phyloP scores from a whole-genome alignment of 2,797 vertebrate species.

The Morus bassanus region DNA sequence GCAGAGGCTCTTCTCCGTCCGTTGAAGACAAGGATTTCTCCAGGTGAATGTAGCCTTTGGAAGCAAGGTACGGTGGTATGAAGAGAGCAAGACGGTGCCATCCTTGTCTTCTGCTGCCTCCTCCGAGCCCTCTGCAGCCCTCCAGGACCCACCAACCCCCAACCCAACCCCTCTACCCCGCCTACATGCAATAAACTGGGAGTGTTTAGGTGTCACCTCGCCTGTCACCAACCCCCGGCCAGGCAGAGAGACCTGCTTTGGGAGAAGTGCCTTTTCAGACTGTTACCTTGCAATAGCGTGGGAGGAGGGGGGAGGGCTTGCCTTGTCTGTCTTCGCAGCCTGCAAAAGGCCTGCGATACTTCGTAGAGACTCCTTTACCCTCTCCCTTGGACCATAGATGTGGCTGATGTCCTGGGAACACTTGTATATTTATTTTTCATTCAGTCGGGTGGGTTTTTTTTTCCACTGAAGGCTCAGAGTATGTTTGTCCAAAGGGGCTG shows the following conservation, averaged over 20 bases:
- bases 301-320: not conserved
- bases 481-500: not conserved
- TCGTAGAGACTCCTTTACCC: not conserved
- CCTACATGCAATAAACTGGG: conserved; percentile 61
- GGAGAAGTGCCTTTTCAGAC: conserved; percentile 69
- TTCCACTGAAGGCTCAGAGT: not conserved
- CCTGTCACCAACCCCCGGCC: not conserved
- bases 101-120: not conserved
- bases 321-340: not conserved
- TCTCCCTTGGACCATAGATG: not conserved
- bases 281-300: not conserved
- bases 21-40: not conserved
- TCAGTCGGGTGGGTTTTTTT: not conserved
- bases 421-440: conserved; percentile 48
- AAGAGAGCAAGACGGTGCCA: not conserved
- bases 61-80: not conserved
- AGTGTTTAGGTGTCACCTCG: conserved; percentile 16
- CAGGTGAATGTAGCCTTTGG: not conserved
- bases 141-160: not conserved
- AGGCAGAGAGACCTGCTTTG: conserved; percentile 41
- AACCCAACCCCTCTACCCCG: not conserved
- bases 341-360: not conserved
- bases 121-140: not conserved
- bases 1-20: conserved; percentile 35
- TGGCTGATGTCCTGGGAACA: conserved; percentile 9